phyloP scores from a whole-genome alignment of 2,113 vertebrate genomes.

The Anarhynchus alexandrinus region DNA sequence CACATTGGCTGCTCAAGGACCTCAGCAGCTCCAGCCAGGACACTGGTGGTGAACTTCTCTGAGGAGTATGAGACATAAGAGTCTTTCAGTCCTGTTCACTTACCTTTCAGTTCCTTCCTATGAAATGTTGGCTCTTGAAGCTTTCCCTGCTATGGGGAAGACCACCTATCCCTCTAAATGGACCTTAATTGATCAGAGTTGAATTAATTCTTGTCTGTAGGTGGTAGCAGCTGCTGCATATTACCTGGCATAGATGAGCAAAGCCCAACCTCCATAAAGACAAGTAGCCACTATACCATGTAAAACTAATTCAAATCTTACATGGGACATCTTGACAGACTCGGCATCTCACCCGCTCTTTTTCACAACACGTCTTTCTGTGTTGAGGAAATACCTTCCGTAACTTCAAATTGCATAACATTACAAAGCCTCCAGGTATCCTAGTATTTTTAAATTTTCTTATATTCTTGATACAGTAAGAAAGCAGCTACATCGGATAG shows the following conservation, averaged over 20 bases:
- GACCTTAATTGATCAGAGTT: background rate
- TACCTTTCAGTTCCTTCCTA: background rate
- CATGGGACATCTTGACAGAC: background rate
- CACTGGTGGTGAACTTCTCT: background rate
- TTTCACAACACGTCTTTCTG: background rate
- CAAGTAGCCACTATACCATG: accelerated
- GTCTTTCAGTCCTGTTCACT: accelerated
- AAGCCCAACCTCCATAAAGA: background rate
- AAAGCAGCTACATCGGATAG: accelerated
- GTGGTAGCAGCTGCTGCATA: background rate
- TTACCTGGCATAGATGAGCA: background rate
- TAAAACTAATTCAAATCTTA: background rate
- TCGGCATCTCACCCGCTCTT: background rate
- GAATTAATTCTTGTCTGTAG: background rate
- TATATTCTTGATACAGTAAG: background rate
- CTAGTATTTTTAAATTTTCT: background rate
- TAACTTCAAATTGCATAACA: background rate
- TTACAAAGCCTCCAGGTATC: background rate
- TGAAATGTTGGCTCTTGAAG: background rate
- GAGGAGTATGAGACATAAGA: background rate
- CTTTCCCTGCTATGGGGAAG: background rate
- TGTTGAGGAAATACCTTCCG: background rate
- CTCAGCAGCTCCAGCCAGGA: background rate
- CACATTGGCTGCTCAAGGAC: background rate
- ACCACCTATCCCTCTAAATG: background rate